Base-by-base conservation (phyloP, 1,140 invertebrate species). In the Lasioglossum baleicum region DNA sequence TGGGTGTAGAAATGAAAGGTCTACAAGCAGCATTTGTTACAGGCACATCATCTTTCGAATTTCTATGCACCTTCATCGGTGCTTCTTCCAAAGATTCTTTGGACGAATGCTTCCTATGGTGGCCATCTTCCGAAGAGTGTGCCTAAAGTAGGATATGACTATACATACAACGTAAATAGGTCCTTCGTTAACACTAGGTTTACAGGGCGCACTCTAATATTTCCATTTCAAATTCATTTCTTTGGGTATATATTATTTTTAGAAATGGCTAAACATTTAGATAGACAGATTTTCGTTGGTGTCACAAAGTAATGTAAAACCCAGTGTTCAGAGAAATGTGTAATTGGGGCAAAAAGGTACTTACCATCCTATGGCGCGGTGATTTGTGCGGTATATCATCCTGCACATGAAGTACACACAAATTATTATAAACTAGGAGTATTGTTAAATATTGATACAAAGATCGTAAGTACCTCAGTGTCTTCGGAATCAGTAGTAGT, bases 401-500 rank as follows among this genome's bases (percentile, higher is more conserved):
- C 87, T 91, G 51, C 0, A 85, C 42, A 51, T 51, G 75, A 65
- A 48, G 69, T 68, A 58, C 20, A 58, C 20, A 58, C 6, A 53
- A 31, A 68, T 51, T 74, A 61, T 53, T 56, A 67, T 61, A 66
- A 48, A 48, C 13, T 48, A 11, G 0, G 0, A 48, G 10, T 48
- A 68, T 51, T 74, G 56, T 60, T 56, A 67, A 65, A 66, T n/a
- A n/a, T n/a, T 58, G 0, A 58, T 8, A 56, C 56, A 58, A 40
- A 22, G 65, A 44, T 74, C 51, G 51, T 72, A 35, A 73, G 44
- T 85, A 91, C 90, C 69, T 91, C 91, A 0, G 90, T 90, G 75
- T 92, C 90, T 64, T 92, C 91, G 7, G 91, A 92, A 65, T 92
- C 91, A 8, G 91, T 90, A 15, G 90, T 90, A 2, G 88, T 81